Percentiles rank a stretch among this genome's conserved stretches.
These are phyloP conservation scores for Melanotus villosus DNA, from an alignment of 2,888 invertebrate species.

Conservation along the genomic window DNA sequence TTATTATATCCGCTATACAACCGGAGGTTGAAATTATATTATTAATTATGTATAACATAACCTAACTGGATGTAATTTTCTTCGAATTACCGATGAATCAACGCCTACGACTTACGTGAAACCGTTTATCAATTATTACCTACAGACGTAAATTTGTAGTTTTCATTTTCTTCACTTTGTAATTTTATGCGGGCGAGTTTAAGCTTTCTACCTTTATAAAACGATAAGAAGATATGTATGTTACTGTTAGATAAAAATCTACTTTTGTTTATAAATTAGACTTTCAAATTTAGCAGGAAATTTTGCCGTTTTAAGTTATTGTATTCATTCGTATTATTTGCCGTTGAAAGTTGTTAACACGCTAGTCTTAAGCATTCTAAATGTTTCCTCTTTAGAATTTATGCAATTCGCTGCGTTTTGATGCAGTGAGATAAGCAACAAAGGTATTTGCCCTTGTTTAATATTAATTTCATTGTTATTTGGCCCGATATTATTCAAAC, in stretches of 20 bases:
- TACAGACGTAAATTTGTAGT: constrained; percentile 8
- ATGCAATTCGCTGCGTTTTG: neutral
- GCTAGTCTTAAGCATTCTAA: neutral
- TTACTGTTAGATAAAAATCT: constrained; percentile 5
- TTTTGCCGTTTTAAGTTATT: neutral
- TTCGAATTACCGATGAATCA: neutral
- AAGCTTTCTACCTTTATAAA: constrained; percentile 8
- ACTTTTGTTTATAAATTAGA: constrained; percentile 5
- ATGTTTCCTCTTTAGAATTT: neutral
- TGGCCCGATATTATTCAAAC: no score
- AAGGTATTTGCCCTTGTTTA: no score
- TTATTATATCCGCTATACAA: constrained; percentile 15
- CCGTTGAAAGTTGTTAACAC: neutral
- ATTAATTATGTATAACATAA: neutral
- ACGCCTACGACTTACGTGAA: constrained; percentile 1
- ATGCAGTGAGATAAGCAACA: no score
- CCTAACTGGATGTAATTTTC: neutral
- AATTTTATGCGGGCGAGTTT: constrained; percentile 16
- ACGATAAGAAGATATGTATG: neutral
- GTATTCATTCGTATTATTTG: neutral
- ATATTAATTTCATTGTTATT: no score
- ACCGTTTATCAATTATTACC: neutral
- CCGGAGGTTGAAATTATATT: neutral
- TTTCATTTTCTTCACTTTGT: neutral
- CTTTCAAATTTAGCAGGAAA: constrained; percentile 11